phyloP scores from a whole-genome alignment of 2,797 vertebrate genomes.

The Ispidina lecontei region DNA sequence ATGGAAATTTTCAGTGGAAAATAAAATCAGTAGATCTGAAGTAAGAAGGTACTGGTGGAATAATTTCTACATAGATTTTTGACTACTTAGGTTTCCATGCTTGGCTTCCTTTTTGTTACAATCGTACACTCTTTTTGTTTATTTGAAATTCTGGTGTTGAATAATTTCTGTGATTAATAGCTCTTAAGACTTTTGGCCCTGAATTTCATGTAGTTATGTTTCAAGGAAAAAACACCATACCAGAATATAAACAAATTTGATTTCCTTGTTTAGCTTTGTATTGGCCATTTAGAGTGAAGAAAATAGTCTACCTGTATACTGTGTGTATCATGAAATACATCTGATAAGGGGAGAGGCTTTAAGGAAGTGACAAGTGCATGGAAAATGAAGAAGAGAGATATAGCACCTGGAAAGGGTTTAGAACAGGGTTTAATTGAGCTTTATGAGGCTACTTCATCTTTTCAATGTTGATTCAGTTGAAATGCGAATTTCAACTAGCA shows the following conservation, averaged over 20 bases:
- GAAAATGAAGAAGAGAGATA: background rate
- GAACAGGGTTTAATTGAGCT: background rate
- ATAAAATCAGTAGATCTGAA: constrained; percentile 10
- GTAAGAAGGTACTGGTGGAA: background rate
- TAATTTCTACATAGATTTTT: background rate
- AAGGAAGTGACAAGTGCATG: background rate
- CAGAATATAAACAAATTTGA: background rate
- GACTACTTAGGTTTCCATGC: background rate
- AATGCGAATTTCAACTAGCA: background rate
- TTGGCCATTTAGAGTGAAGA: background rate
- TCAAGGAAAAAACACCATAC: background rate
- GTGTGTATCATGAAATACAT: background rate
- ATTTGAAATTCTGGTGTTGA: background rate
- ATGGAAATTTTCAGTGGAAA: background rate
- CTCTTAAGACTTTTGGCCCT: background rate
- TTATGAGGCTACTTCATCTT: constrained; percentile 1
- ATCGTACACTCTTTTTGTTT: background rate
- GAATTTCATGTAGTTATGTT: background rate
- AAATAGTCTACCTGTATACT: background rate
- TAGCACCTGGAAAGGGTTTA: background rate
- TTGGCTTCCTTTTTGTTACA: background rate
- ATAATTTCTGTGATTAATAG: background rate
- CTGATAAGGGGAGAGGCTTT: background rate
- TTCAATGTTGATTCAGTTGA: background rate
- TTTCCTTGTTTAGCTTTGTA: background rate